phyloP scores from a whole-genome alignment of 2,888 invertebrate species.

The Yponomeuta malinellus region DNA sequence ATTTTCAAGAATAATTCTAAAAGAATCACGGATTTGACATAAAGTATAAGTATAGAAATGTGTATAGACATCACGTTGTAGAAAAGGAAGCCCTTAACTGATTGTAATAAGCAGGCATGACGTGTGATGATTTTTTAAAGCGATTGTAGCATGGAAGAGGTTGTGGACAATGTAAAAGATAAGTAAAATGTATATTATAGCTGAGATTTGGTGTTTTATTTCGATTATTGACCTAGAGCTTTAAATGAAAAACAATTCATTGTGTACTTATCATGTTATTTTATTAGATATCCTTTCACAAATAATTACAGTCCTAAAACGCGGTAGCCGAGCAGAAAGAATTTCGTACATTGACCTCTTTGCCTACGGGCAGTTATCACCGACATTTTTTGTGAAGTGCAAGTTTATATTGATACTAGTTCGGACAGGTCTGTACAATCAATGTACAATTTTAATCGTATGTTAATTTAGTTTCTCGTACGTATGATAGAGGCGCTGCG shows the following conservation, averaged over 20 bases:
- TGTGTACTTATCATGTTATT: too few species aligned
- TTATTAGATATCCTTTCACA: too few species aligned
- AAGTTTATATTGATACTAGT: too few species aligned
- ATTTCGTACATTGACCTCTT: too few species aligned
- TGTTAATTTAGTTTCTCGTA: too few species aligned
- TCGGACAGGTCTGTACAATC: too few species aligned
- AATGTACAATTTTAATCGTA: too few species aligned
- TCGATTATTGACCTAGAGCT: neutral
- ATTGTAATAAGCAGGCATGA: neutral
- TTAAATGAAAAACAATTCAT: neutral
- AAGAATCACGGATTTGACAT: neutral
- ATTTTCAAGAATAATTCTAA: neutral
- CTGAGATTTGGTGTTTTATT: neutral
- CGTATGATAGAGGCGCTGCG: too few species aligned
- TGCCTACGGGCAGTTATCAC: too few species aligned
- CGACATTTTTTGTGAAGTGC: too few species aligned
- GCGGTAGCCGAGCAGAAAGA: too few species aligned
- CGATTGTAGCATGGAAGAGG: neutral
- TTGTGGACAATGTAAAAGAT: neutral
- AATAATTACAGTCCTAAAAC: too few species aligned
- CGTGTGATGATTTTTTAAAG: neutral
- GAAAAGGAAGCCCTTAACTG: neutral
- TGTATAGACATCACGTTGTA: neutral
- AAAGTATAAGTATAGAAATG: neutral
- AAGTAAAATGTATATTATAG: constrained; percentile 2